Evolutionary conservation across 92 coral and sea anemone genomes (phyloP).

Genomic region (Anthopleura xanthogrammica): DNA sequence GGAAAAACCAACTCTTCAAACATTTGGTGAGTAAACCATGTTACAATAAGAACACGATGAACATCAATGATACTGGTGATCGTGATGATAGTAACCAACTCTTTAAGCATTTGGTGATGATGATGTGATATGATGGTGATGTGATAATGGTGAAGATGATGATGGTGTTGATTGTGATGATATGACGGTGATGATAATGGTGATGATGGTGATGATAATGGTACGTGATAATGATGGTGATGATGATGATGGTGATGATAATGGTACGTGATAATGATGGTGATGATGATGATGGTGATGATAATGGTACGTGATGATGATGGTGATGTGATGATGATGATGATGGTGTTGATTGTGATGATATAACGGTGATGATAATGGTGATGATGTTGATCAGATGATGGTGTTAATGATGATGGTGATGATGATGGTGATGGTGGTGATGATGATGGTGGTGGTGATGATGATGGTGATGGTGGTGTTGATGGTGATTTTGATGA

Average conservation of each 20-base stretch:
- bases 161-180: no score
- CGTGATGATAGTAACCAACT: neutral
- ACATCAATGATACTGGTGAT: neutral
- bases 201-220: neutral
- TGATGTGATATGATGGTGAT: neutral
- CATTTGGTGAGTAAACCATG: constrained; percentile 62
- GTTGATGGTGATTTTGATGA: neutral
- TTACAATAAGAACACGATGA: neutral
- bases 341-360: neutral
- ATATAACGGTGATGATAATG: neutral
- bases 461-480: neutral
- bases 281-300: no score
- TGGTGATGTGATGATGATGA: constrained; percentile 5
- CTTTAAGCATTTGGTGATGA: neutral
- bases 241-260: neutral
- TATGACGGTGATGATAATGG: neutral
- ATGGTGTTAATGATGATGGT: neutral
- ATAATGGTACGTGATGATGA: no score
- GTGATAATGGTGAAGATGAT: neutral
- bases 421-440: neutral
- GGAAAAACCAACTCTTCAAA: constrained; percentile 61
- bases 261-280: no score
- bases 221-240: neutral
- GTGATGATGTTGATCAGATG: neutral
- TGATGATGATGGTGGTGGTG: constrained; percentile 2